Percentiles rank a stretch among this genome's conserved stretches.
Evolutionary conservation across 2,113 vertebrate genomes (phyloP).

Genomic region (Dromas ardeola): DNA sequence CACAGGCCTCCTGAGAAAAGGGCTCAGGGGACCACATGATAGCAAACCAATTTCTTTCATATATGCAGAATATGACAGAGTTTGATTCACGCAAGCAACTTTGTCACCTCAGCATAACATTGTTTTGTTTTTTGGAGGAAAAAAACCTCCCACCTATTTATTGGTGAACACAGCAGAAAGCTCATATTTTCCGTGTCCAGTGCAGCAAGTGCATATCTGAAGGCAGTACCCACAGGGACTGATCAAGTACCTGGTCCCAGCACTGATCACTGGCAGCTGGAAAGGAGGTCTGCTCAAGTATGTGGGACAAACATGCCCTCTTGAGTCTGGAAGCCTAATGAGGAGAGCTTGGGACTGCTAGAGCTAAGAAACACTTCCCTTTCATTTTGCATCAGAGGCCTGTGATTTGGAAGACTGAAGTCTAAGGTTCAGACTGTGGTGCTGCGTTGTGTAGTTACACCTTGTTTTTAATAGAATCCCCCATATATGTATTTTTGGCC

Average conservation of each 20-base stretch:
- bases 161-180: neutral
- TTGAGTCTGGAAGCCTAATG: neutral
- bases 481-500: neutral
- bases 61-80: too few species aligned
- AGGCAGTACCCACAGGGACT: neutral
- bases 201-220: neutral
- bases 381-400: neutral
- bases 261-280: neutral
- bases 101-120: neutral
- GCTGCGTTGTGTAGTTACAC: neutral
- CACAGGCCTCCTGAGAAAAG: neutral
- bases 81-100: neutral
- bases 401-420: neutral
- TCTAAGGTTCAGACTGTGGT: neutral
- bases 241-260: neutral
- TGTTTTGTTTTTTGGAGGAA: neutral
- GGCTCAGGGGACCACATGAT: neutral
- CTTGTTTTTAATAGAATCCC: neutral
- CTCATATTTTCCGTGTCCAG: neutral
- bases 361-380: neutral
- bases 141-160: neutral
- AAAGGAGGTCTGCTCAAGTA: neutral
- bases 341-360: neutral
- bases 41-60: neutral
- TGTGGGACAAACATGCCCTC: neutral